Base-by-base conservation (phyloP, 2,888 invertebrate species). In the Luperina testacea region DNA sequence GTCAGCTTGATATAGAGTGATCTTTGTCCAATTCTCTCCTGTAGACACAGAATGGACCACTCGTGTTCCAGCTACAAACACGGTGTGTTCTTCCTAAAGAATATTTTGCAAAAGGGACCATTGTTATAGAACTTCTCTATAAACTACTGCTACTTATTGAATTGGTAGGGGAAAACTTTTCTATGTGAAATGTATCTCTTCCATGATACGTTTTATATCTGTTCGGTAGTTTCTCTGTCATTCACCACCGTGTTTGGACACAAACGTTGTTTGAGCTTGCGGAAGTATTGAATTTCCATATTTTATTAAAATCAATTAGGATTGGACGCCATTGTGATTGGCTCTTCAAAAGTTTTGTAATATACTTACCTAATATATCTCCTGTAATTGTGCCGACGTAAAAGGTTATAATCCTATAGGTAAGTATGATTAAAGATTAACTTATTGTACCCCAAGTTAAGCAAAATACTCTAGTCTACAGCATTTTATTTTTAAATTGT, bases 81-180 rank as follows among this genome's bases (percentile, higher is more conserved):
- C 81, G 17, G 57, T 42, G 75, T 74, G 61, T 70, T 70, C n/a
- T 78, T 70, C 20, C 42, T 64, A 57, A 77, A 78, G 1, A 75
- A 77, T 82, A 75, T 73, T 65, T 72, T 69, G 64, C 68, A 76
- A 65, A 78, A 67, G 8, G 59, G 65, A 63, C 42, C 53, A 57
- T 70, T 77, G 72, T 77, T 78, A 79, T 11, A 24, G n/a, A 75
- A 73, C 75, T 76, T 51, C 68, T 68, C 27, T 69, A 57, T 71
- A 71, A 80, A 83, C 84, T 75, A 81, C 71, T 78, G 74, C 48
- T 70, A 82, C 75, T 81, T 79, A 88, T 83, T 81, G 75, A 81
- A 83, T 81, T 64, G 75, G 24, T 81, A 70, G 68, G 71, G 73
- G 57, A 27, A 84, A 80, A 71, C 38, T 79, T 83, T 74, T 76